Base-by-base conservation (phyloP, 2,113 vertebrate genomes). In the Pteropus alecto region DNA sequence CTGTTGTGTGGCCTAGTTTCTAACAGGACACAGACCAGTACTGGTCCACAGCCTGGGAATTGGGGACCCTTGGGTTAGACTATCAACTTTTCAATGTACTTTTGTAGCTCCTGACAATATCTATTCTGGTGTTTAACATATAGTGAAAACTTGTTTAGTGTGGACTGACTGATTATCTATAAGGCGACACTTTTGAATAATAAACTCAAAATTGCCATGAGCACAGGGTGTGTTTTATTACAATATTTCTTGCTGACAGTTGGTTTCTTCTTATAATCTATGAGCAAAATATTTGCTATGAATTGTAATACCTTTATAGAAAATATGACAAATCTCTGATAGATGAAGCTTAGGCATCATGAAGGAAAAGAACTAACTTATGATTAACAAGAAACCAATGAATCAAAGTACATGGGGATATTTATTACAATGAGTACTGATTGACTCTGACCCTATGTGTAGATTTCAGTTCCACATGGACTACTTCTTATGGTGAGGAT, bases 261-360 rank as follows among this genome's bases (percentile, higher is more conserved):
- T 89, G 5, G 15, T 58, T 93, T 82, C 51, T 97, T 89, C 41
- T 97, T 71, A 85, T 87, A 54, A 85, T 95, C 54, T 94, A 18
- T 91, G 84, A 87, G 35, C 18, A 76, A 86, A 92, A 46, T 90
- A 88, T 95, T 92, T 88, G 46, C n/a, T 87, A 9, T 68, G 67
- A 84, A 30, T 82, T 87, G 11, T 63, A 86, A 86, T 71, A 8
- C 4, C 21, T 88, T 86, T 87, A 38, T 56, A 87, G 63, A 98
- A 91, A 93, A 83, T 73, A 63, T 87, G 38, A 65, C 51, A 83
- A 81, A 93, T 79, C 21, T 92, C 38, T 88, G 65, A 61, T 63
- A 94, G 38, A 85, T 76, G 33, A 41, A 82, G 6, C 13, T 13
- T 30, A 73, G 77, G 11, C 38, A 94, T 30, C 26, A 84, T 41